Evolutionary conservation across 2,888 invertebrate species (phyloP).

Genomic region (Sphaerophoria taeniata): DNA sequence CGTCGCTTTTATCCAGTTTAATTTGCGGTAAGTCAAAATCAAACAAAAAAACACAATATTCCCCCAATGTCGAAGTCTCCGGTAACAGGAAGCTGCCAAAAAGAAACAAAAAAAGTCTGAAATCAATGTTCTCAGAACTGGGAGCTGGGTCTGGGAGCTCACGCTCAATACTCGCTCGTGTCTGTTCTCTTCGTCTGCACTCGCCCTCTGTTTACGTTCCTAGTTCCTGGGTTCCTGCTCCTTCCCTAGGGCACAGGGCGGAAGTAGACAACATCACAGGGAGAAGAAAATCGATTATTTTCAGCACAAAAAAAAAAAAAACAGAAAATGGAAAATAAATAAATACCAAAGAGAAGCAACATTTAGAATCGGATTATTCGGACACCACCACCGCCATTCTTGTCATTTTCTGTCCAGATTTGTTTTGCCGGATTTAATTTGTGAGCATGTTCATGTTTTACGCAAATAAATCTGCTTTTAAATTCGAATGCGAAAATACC

Average conservation of each 20-base stretch:
- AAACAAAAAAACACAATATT: background rate
- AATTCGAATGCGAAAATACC: constrained; percentile 28
- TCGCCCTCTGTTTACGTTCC: constrained; percentile 53
- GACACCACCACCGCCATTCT: constrained; percentile 46
- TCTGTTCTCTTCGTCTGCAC: background rate
- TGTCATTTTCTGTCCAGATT: background rate
- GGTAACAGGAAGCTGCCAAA: constrained; percentile 36
- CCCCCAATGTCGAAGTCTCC: constrained; percentile 1
- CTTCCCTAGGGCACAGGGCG: constrained; percentile 43
- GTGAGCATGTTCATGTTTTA: constrained; percentile 17
- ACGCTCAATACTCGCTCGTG: constrained; percentile 4
- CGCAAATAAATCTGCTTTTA: constrained; percentile 2
- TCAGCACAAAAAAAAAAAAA: constrained; percentile 39
- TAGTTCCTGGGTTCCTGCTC: constrained; percentile 29
- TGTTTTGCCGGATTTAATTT: constrained; percentile 2
- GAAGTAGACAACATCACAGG: constrained; percentile 70
- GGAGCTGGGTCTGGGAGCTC: constrained; percentile 15
- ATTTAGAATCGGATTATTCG: constrained; percentile 26
- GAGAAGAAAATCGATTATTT: constrained; percentile 71
- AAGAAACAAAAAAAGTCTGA: constrained; percentile 32
- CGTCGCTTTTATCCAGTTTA: constrained; percentile 24
- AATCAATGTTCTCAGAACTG: constrained; percentile 24
- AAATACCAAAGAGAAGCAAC: constrained; percentile 42
- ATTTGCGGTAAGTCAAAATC: constrained; percentile 59
- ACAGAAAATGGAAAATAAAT: too few relatives aligned